Evolutionary conservation across 2,113 vertebrate species (phyloP), one percentile per base, ranked within the genome.

Genomic region (Brachypodius melanocephalos): DNA sequence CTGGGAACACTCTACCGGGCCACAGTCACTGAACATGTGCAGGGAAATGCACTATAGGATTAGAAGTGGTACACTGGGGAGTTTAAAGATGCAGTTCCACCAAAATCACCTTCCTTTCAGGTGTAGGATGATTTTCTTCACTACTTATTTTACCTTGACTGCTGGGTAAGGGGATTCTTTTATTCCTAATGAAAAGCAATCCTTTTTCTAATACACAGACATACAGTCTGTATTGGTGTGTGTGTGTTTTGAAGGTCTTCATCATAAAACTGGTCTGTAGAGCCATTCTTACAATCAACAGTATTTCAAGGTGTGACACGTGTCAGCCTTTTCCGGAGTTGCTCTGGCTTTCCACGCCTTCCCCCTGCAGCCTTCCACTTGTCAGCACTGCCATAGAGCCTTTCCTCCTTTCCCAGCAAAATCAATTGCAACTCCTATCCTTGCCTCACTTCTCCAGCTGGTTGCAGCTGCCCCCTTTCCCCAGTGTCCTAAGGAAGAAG

Each of bases 1-100:
- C 40, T 32, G 52, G 57, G 29, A 42, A 34, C 29, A 19, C 5
- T 5, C 45, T 57, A 2, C 38, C 1, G 4, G 28, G 51, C 38
- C 28, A 22, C 25, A 18, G 0, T 25, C 38, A 42, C 2, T 42
- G 59, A 57, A 25, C 4, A 2, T 0, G 2, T 6, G 14, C 9
- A 42, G 71, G 34, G 58, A 82, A 55, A 49, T 6, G 17, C 22
- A 10, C 49, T 20, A 0, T 17, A 16, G 1, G 4, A 55, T 22
- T n/a, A 65, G 61, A 81, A 57, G 13, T 1, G 0, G 34, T 28
- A 24, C 32, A 18, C 55, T 21, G 22, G 4, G 18, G 24, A 58
- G 20, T 62, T 28, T 61, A 55, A 62, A 71, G 67, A 54, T 10
- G 19, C 8, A 42, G 38, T 58, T 67, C 22, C 48, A n/a, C 43